Base-by-base conservation (phyloP, 2,113 vertebrate species). In the Salvelinus fontinalis region DNA sequence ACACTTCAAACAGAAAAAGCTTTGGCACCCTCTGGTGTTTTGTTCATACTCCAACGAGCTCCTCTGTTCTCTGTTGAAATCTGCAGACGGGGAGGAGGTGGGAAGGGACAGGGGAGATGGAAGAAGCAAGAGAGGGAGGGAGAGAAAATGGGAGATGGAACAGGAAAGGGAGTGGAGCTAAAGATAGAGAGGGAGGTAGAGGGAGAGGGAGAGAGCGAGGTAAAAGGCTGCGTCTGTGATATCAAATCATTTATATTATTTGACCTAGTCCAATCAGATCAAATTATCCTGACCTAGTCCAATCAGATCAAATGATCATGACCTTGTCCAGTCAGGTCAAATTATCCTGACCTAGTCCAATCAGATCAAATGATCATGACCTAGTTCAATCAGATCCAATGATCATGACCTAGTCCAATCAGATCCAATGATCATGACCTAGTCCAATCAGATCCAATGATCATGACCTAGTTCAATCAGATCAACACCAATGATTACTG, bases 11-110 rank as follows among this genome's bases (percentile, higher is more conserved):
- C 29, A 31, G 29, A 31, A 93, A 87, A 92, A 93, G 91, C 93
- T 94, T 94, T 93, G 92, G 93, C 93, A 92, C 93, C 93, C 93
- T 94, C 93, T 94, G 93, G 91, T 94, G 93, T 94, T 93, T 83
- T 81, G 77, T 81, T 85, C 39, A 79, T 80, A 88, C 80, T 92
- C 87, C 81, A 86, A 84, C 90, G 90, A 87, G 84, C 77, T 83
- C 75, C 60, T 85, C 77, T 82, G 72, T 20, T 79, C 24, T 44
- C 79, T 86, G 78, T 83, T 83, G 74, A 86, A 80, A 74, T 26
- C 82, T 82, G 69, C 75, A 84, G 77, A 74, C 74, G 34, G 54
- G 77, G 69, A 67, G 81, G 65, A 29, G 44, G 59, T 76, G 67
- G 64, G 81, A 68, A 26, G 67, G 65, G 18, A 54, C 39, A 59